Base-by-base conservation (phyloP, 2,113 vertebrate species). In the Malurus elegans region DNA sequence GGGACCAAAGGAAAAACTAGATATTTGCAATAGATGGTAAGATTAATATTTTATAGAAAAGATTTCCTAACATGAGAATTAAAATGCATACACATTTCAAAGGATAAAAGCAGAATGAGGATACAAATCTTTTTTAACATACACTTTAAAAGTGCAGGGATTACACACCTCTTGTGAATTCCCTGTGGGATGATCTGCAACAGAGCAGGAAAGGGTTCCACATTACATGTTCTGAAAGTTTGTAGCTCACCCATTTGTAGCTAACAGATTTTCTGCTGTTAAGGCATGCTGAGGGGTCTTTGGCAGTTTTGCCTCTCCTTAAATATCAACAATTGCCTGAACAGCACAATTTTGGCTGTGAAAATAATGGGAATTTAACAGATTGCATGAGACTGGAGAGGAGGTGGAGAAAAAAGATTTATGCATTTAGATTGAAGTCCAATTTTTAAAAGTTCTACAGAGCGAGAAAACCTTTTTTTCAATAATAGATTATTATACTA, bases 121-220 rank as follows among this genome's bases (percentile, higher is more conserved):
- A 64, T 38, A 58, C 12, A 54, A 64, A 45, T 53, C 0, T 38
- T 71, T 70, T 75, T 9, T 50, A 40, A 57, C 0, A 0, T 23
- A 9, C 4, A 16, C 10, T 36, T 71, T 60, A 24, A 21, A 78
- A 83, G 17, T 29, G 5, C n/a, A 47, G 26, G 38, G 28, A 36
- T 60, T 72, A 54, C 16, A 54, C 16, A 64, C 2, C 6, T 9
- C 18, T 48, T 29, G 8, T 24, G 32, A 67, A 8, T 2, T 66
- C 5, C 14, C 4, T n/a, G 26, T 18, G 62, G n/a, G 8, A 56
- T 25, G 26, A 66, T 12, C n/a, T 51, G 17, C 60, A 61, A 24
- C 42, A 72, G 47, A 16, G 13, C 6, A 50, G 38, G 29, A 71
- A 80, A 74, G 15, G 4, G 8, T 8, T 28, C 34, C 14, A 21